A percentile compares a stretch with the other conserved stretches of the same genome.
Conservation (phyloP, 1,140 invertebrate species). For the Lamellibrachia luymesi region DNA sequence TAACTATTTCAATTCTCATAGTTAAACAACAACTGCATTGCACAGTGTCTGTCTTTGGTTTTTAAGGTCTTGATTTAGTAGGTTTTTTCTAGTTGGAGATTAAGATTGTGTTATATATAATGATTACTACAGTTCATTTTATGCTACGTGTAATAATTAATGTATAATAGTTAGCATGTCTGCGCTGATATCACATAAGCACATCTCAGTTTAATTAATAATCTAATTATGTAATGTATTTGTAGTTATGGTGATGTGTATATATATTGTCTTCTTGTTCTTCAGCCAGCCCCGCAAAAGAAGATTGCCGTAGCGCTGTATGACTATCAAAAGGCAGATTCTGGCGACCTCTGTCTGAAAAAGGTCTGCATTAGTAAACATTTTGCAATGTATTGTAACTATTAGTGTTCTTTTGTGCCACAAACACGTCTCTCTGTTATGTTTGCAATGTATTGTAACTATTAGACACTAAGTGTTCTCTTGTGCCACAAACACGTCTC, state of each 20-base stretch:
- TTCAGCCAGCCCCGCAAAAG: background rate
- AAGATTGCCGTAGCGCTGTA: conserved; percentile 1
- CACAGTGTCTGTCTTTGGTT: too few species aligned
- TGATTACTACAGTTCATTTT: background rate
- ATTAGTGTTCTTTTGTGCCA: background rate
- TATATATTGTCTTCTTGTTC: background rate
- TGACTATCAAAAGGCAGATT: conserved; percentile 11
- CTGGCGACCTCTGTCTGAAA: background rate
- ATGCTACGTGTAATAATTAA: background rate
- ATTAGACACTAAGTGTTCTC: background rate
- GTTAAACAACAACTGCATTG: too few species aligned
- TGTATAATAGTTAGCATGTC: background rate
- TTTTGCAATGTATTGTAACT: too few species aligned
- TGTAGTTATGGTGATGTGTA: background rate
- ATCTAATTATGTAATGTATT: too few species aligned
- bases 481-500: background rate
- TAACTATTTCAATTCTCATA: background rate
- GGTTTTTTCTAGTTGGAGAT: too few species aligned
- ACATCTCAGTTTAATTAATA: background rate
- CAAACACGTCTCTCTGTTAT: background rate
- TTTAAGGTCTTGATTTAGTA: too few species aligned
- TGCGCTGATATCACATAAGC: background rate
- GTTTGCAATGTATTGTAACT: too few species aligned
- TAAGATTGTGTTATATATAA: too few species aligned
- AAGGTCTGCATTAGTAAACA: background rate